phyloP scores from a whole-genome alignment of 2,113 vertebrate species.

The Hemiprocne comata region DNA sequence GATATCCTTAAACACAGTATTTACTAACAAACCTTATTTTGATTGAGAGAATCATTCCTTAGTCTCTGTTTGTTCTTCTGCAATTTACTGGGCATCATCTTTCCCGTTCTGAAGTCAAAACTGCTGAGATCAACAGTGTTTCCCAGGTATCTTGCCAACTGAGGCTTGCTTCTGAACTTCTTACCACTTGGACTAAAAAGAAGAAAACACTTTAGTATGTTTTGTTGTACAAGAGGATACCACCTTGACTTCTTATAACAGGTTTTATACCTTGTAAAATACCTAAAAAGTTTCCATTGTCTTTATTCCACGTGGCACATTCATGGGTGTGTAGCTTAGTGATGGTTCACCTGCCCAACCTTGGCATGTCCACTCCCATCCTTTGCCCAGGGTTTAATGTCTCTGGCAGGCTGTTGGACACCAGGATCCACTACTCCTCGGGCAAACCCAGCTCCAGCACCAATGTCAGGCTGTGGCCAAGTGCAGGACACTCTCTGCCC shows the following conservation, averaged over 20 bases:
- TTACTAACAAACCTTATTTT: conserved; percentile 80
- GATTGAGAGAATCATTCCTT: conserved; percentile 83
- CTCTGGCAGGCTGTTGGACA: neutral
- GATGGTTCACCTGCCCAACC: neutral
- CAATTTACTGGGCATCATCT: conserved; percentile 89
- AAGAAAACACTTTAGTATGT: conserved; percentile 58
- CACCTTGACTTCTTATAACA: conserved; percentile 1
- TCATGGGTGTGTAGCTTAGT: neutral
- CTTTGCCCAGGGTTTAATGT: neutral
- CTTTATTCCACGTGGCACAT: neutral
- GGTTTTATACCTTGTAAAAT: neutral
- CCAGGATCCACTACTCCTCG: too few relatives aligned
- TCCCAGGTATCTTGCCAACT: conserved; percentile 87
- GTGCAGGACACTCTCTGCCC: too few relatives aligned
- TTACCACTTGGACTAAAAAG: conserved; percentile 87
- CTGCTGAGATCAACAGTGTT: conserved; percentile 86
- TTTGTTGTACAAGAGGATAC: conserved; percentile 35
- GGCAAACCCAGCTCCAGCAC: neutral
- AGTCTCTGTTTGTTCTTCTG: conserved; percentile 90
- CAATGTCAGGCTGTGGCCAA: too few relatives aligned
- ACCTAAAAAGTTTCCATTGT: neutral
- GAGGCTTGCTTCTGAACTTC: conserved; percentile 92
- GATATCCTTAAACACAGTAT: neutral
- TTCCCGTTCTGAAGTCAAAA: conserved; percentile 87
- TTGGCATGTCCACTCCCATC: neutral